Percentiles rank a stretch among this genome's conserved stretches.
These are phyloP conservation scores for Pyxicephalus adspersus DNA, from an alignment of 2,113 vertebrate genomes.

Conservation along the genomic window DNA sequence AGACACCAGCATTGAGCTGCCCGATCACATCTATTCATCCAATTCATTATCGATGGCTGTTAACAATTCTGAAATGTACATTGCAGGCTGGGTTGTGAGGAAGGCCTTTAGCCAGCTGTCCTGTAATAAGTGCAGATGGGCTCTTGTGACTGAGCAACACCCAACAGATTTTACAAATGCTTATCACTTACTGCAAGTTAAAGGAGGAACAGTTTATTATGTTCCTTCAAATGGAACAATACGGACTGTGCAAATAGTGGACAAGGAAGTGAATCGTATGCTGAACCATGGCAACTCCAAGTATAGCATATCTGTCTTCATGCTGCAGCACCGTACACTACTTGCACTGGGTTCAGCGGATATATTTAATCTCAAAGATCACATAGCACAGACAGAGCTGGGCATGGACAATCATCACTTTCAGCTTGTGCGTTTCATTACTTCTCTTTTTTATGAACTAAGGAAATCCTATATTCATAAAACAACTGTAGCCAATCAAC, in stretches of 20 bases:
- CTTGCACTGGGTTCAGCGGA: constrained; percentile 19
- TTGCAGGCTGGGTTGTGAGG: constrained; percentile 48
- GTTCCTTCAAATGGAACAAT: constrained; percentile 36
- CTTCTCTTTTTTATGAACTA: constrained; percentile 27
- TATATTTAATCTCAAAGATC: constrained; percentile 47
- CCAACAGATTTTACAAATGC: constrained; percentile 31
- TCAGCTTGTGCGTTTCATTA: constrained; percentile 35
- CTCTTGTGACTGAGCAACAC: constrained; percentile 21
- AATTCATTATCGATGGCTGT: neutral
- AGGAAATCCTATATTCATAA: neutral
- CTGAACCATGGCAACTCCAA: neutral
- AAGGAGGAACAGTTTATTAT: constrained; percentile 25
- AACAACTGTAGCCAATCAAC: neutral
- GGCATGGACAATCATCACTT: constrained; percentile 50
- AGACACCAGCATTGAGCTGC: constrained; percentile 19
- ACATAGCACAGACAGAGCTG: constrained; percentile 10
- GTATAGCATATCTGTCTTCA: neutral
- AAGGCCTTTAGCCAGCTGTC: constrained; percentile 35
- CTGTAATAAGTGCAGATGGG: constrained; percentile 44
- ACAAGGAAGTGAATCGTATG: constrained; percentile 2
- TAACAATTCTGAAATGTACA: constrained; percentile 32
- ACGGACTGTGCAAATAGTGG: constrained; percentile 7
- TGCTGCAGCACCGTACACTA: constrained; percentile 32
- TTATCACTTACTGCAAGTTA: constrained; percentile 41
- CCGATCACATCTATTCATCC: constrained; percentile 17